Conservation (phyloP, 1,140 invertebrate species). For the Eufriesea mexicana region DNA sequence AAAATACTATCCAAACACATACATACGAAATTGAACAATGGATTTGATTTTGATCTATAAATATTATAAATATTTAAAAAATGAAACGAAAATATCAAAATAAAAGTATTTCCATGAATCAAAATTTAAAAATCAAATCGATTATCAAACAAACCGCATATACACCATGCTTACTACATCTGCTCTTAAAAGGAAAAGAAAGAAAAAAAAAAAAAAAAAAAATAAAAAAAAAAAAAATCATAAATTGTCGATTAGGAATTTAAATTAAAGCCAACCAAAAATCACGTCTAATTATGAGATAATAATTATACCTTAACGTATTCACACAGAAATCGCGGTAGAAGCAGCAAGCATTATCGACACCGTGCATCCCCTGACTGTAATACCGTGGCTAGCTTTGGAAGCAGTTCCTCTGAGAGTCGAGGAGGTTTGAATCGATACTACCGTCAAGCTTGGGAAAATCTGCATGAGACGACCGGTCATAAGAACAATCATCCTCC, state of each 20-base stretch:
- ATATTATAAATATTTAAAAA: too few relatives aligned
- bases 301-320: neutral
- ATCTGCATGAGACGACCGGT: conserved; percentile 91
- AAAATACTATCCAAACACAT: neutral
- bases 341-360: conserved; percentile 91
- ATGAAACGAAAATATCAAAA: neutral
- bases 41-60: neutral
- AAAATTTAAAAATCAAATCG: neutral
- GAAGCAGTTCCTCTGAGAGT: conserved; percentile 92
- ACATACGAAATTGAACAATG: neutral
- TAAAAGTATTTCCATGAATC: too few relatives aligned
- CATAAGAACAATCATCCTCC: conserved; percentile 84
- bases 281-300: neutral
- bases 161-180: neutral
- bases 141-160: neutral
- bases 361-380: conserved; percentile 93
- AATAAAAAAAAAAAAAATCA: neutral
- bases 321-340: conserved; percentile 84
- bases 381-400: conserved; percentile 93
- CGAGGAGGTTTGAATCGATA: conserved; percentile 91
- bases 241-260: neutral
- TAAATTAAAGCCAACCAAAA: neutral
- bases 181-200: neutral
- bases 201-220: neutral
- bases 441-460: conserved; percentile 95